Evolutionary conservation across 2,113 vertebrate genomes (phyloP).

Genomic region (Callospermophilus lateralis): DNA sequence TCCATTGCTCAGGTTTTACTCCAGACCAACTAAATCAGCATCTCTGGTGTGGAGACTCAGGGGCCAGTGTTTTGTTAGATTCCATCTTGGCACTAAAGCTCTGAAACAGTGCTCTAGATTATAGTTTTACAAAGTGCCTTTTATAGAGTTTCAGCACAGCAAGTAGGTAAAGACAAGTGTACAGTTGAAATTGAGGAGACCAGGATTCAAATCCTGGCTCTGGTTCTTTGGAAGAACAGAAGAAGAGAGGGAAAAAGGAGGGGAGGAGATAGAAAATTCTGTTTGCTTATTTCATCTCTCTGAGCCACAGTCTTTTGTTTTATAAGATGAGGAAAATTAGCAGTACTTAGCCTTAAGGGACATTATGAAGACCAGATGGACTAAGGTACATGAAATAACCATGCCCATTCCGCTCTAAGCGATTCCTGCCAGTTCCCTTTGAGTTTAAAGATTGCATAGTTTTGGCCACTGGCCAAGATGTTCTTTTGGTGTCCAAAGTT

Average conservation of each 20-base stretch:
- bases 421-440: neutral
- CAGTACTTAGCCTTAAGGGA: neutral
- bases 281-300: neutral
- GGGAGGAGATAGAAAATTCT: too few species aligned
- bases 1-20: neutral
- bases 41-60: neutral
- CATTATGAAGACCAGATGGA: neutral
- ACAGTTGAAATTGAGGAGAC: neutral
- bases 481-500: neutral
- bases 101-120: neutral
- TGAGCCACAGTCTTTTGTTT: neutral
- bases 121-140: neutral
- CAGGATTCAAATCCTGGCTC: slow-evolving; percentile 9
- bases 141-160: neutral
- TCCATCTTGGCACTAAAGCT: neutral
- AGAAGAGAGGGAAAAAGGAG: too few species aligned
- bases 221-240: neutral
- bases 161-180: neutral
- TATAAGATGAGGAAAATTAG: neutral
- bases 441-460: neutral
- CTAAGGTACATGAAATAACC: neutral
- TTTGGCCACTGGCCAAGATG: neutral
- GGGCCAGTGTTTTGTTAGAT: neutral
- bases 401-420: neutral
- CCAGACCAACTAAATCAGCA: neutral